Evolutionary conservation across 2,797 vertebrate species (phyloP).

Genomic region (Chaetodon trifasciatus): DNA sequence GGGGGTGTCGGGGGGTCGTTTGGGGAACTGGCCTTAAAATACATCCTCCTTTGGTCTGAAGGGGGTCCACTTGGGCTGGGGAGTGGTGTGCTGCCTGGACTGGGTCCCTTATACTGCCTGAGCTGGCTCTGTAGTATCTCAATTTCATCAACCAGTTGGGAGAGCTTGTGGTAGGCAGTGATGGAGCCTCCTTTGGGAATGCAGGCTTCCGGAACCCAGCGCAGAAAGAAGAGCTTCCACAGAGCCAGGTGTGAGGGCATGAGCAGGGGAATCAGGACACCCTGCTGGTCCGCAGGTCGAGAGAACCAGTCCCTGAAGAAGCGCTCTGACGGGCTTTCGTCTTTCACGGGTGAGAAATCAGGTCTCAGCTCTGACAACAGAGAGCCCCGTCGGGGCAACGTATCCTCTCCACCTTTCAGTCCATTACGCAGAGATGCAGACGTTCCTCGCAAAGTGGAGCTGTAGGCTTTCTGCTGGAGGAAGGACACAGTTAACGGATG

Average conservation of each 20-base stretch:
- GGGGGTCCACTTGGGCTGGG: conserved; percentile 71
- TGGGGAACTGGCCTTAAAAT: conserved; percentile 86
- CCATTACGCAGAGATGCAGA: conserved; percentile 89
- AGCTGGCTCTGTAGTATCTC: conserved; percentile 89
- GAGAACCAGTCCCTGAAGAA: conserved; percentile 92
- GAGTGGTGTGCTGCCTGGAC: conserved; percentile 60
- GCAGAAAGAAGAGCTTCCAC: conserved; percentile 97
- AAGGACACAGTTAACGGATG: conserved; percentile 8
- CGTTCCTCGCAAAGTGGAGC: conserved; percentile 89
- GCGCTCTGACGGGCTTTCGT: conserved; percentile 86
- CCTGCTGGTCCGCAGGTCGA: conserved; percentile 89
- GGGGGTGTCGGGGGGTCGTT: conserved; percentile 77
- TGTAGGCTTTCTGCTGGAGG: conserved; percentile 90
- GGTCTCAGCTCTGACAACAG: conserved; percentile 87
- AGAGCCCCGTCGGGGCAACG: conserved; percentile 90
- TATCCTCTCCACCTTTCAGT: conserved; percentile 82
- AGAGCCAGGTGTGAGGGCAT: conserved; percentile 90
- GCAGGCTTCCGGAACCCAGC: conserved; percentile 96
- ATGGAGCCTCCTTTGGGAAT: conserved; percentile 90
- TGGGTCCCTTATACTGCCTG: conserved; percentile 85
- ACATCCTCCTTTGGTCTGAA: conserved; percentile 88
- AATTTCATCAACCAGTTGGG: conserved; percentile 93
- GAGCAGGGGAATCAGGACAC: conserved; percentile 89
- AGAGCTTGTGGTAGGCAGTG: conserved; percentile 91
- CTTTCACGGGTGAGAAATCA: conserved; percentile 81